Conservation (phyloP, 2,797 vertebrate genomes). For the Octomys mimax region DNA sequence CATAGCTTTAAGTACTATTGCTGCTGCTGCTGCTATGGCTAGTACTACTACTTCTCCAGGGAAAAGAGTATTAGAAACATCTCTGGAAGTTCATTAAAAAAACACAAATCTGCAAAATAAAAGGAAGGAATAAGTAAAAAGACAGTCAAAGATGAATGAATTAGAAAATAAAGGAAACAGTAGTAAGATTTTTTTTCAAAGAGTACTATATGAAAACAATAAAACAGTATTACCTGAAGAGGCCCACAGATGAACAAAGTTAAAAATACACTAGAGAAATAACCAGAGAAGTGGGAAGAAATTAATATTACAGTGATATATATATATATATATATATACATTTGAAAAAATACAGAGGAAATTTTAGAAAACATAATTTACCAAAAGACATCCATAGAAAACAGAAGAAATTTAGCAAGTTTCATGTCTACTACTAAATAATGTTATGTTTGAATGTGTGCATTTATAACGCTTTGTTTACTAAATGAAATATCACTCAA, state of each 20-base stretch:
- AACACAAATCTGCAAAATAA: slow-evolving; percentile 14
- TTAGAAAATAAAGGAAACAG: slow-evolving; percentile 17
- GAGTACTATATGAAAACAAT: slow-evolving; percentile 27
- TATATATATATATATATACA: background rate
- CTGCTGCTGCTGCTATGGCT: background rate
- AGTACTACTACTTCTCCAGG: background rate
- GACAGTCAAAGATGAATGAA: slow-evolving; percentile 31
- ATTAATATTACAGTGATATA: slow-evolving; percentile 26
- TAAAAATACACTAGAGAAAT: background rate
- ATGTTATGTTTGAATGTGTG: background rate
- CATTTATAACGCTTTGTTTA: background rate
- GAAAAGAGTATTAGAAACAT: background rate
- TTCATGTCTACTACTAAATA: background rate
- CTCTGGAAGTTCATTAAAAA: slow-evolving; percentile 11
- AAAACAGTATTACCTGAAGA: slow-evolving; percentile 12
- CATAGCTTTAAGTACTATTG: background rate
- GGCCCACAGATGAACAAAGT: slow-evolving; percentile 5
- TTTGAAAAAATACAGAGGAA: slow-evolving; percentile 5
- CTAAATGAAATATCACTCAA: background rate
- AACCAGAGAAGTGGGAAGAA: slow-evolving; percentile 49
- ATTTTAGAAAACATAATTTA: slow-evolving; percentile 24
- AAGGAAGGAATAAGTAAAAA: slow-evolving; percentile 21
- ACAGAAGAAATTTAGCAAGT: slow-evolving; percentile 21
- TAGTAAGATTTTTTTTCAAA: slow-evolving; percentile 52
- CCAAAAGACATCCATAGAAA: background rate